Base-by-base conservation (phyloP, 2,888 invertebrate species). In the Elmis aenea region DNA sequence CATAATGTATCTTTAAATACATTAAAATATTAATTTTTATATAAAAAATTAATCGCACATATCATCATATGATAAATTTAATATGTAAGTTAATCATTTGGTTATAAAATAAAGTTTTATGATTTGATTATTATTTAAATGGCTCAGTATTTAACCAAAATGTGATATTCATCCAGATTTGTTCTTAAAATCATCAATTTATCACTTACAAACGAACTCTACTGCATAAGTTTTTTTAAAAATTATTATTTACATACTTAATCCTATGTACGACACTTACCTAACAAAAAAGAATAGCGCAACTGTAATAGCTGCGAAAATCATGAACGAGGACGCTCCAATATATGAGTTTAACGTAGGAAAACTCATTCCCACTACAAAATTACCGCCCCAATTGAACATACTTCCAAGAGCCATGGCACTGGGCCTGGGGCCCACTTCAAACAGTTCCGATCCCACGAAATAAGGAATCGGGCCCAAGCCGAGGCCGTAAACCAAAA, bases 331-430 rank as follows among this genome's bases (percentile, higher is more conserved):
- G 54, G 77, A 81, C 2, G 85, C 71, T 0, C 84, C 85, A 46
- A 88, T 75, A 15, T 67, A 52, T 9, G 62, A 65, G 45, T 82
- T 70, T 59, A 89, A 59, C 6, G 70, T 64, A 5, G 83, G 83
- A 68, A 90, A 89, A 11, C 77, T 70, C 74, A 90, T 80, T 16
- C 85, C 91, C 42, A 94, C 83, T 3, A 88, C 58, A 63, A 93
- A 88, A 71, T 93, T 93, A 25, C 87, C 88, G 1, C 77, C 75
- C 92, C 93, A 94, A 63, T 91, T 93, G 41, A 81, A 76, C 54
- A 89, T 76, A 42, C 88, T 88, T 23, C 90, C 91, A 63, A 89
- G 73, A 26, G 90, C 81, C 88, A 91, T 90, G 31, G 86, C 89
- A 11, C 81, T 80, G 0, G 87, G 79, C n/a, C 89, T 76, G 0